Evolutionary conservation across 1,140 invertebrate species (phyloP), one percentile per base, ranked within the genome.

Genomic region (Procambarus clarkii): DNA sequence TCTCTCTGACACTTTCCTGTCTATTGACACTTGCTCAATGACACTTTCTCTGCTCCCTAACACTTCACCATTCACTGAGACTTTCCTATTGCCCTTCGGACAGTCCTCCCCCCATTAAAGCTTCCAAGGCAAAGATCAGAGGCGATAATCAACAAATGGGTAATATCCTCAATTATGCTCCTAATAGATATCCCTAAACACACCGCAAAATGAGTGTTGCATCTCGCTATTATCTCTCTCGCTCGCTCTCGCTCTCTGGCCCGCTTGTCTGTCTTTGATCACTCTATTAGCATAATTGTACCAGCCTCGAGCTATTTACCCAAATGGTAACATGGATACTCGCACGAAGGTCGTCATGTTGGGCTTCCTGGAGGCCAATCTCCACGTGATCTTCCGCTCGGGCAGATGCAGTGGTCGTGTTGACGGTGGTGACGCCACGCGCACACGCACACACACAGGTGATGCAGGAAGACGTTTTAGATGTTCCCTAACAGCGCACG

Each of bases 121-220:
- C 46, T 54, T 86, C 45, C n/a, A 34, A 7, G 71, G 8, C 83
- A 50, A 77, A 77, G 83, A 86, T 34, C 83, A 77, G 64, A 64
- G 24, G 44, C 8, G 69, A 50, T 76, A 64, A 86, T 24, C 83
- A 69, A 11, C 83, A 76, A 50, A 50, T 50, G 76, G 71, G 83
- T 64, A 86, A 86, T 86, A 50, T 48, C 83, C 69, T 50, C 83
- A 86, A 86, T 86, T 86, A 86, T 50, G 21, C 24, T n/a, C 15
- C 11, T 77, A 64, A 64, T 86, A 69, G n/a, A 76, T 86, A 48
- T 54, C 69, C 48, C 24, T 77, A 54, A 86, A 64, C 50, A 86
- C 83, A 24, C 64, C 64, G 11, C 71, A 24, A 50, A n/a, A 46
- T 74, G 83, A 76, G 13, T 86, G 54, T 50, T 74, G 50, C 83